Evolutionary conservation across 2,113 vertebrate species (phyloP).

Genomic region (Notothenia coriiceps): DNA sequence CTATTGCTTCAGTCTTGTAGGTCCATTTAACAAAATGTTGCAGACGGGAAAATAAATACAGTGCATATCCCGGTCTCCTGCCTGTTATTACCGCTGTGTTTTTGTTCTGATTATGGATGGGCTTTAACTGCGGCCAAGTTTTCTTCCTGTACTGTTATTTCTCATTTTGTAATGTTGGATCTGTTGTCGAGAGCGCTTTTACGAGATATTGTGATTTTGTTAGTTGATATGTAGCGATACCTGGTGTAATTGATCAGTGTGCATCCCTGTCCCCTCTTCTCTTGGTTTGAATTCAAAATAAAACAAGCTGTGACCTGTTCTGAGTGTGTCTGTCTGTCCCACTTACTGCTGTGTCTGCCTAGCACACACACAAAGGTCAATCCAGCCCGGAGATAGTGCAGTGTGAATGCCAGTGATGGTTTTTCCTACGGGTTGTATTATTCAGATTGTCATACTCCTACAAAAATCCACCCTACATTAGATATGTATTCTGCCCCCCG

Average conservation of each 20-base stretch:
- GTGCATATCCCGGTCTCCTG: slow-evolving; percentile 44
- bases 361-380: not conserved
- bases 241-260: slow-evolving; percentile 81
- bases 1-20: slow-evolving; percentile 59
- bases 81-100: slow-evolving; percentile 33
- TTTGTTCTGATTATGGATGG: slow-evolving; percentile 38
- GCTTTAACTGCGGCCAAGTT: slow-evolving; percentile 46
- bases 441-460: slow-evolving; percentile 22
- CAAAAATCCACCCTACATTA: slow-evolving; percentile 24
- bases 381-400: slow-evolving; percentile 4
- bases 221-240: slow-evolving; percentile 82
- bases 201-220: slow-evolving; percentile 79
- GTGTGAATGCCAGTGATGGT: slow-evolving; percentile 6
- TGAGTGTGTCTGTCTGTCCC: slow-evolving; percentile 50
- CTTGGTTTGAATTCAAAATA: slow-evolving; percentile 79
- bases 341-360: not conserved
- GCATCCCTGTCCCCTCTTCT: slow-evolving; percentile 67
- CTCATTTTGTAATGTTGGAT: slow-evolving; percentile 60
- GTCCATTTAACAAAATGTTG: slow-evolving; percentile 30
- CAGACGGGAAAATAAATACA: slow-evolving; percentile 35
- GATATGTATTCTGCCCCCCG: not conserved
- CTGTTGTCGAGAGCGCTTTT: slow-evolving; percentile 71
- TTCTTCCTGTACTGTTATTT: slow-evolving; percentile 44
- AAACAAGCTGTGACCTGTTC: slow-evolving; percentile 80
- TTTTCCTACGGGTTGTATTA: slow-evolving; percentile 18